A percentile compares a stretch with the other conserved stretches of the same genome.
Conservation (phyloP, 2,888 invertebrate species). For the Cantharis nigra region DNA sequence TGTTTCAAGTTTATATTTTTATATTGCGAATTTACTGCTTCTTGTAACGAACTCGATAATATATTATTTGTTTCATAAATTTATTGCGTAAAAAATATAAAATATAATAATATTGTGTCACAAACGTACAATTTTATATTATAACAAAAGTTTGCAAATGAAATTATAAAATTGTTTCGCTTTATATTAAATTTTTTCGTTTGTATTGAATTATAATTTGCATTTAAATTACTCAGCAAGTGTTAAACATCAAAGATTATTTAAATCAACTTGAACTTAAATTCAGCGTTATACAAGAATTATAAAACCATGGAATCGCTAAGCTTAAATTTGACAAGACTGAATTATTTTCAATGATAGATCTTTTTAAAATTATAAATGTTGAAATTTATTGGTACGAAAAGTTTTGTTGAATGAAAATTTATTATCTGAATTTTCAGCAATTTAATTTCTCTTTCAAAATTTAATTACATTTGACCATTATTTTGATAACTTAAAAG, state of each 20-base stretch:
- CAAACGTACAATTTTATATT: not conserved
- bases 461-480: not conserved
- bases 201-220: not conserved
- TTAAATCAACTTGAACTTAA: not conserved
- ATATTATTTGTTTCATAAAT: not conserved
- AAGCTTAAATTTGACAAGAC: not conserved
- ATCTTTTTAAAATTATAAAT: not conserved
- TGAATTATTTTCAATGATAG: not conserved
- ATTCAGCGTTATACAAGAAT: not conserved
- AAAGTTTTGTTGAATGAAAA: not conserved
- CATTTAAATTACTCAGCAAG: not conserved
- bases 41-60: not conserved
- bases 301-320: not conserved
- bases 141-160: not conserved
- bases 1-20: not conserved
- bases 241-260: not conserved
- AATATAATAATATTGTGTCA: not conserved
- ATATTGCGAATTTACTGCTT: not conserved
- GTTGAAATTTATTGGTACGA: not conserved
- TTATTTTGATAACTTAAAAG: not conserved
- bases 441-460: not conserved
- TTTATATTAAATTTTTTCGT: not conserved
- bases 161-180: not conserved
- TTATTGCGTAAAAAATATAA: not conserved
- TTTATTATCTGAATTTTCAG: not conserved